Base-by-base conservation (phyloP, 2,113 vertebrate genomes). In the Lophius piscatorius region DNA sequence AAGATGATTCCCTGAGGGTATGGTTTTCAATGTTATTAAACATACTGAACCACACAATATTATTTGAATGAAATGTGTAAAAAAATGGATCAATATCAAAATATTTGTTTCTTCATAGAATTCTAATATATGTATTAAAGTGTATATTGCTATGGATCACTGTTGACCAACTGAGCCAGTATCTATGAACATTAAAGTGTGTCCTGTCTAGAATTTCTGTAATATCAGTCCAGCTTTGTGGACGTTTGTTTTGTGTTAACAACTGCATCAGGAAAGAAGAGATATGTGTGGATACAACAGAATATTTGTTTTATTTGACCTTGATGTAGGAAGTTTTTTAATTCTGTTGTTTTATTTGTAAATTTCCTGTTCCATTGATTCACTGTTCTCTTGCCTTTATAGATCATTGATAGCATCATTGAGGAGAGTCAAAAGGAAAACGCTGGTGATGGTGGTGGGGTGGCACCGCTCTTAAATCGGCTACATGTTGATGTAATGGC, bases 371-470 rank as follows among this genome's bases (percentile, higher is more conserved):
- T 44, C 23, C n/a, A n/a, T n/a, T n/a, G n/a, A n/a, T n/a, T n/a
- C n/a, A n/a, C n/a, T n/a, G n/a, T n/a, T 81, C 48, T 80, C 50
- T 80, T 83, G 81, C 9, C 36, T 81, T n/a, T 59, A 17, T 69
- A 98, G 97, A 99, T 99, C 63, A 98, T 99, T 68, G 96, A 98
- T 82, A 96, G 94, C 91, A 98, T 98, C 88, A 96, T 99, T 71
- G 94, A 98, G 82, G 95, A 97, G 87, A 96, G 94, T 86, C 93
- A 98, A 71, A 96, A 95, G 71, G 93, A 82, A 56, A 89, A 75
- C 8, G 87, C 57, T 23, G 78, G 86, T 16, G 92, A 78, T 9
- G 88, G 73, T 12, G 84, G 86, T 20, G 93, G 93, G 46, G 92
- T 92, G 70, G 89, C 83, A 55, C 74, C 94, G 70, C 90, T 94